phyloP scores from a whole-genome alignment of 1,140 invertebrate genomes.

The Metaphire vulgaris region DNA sequence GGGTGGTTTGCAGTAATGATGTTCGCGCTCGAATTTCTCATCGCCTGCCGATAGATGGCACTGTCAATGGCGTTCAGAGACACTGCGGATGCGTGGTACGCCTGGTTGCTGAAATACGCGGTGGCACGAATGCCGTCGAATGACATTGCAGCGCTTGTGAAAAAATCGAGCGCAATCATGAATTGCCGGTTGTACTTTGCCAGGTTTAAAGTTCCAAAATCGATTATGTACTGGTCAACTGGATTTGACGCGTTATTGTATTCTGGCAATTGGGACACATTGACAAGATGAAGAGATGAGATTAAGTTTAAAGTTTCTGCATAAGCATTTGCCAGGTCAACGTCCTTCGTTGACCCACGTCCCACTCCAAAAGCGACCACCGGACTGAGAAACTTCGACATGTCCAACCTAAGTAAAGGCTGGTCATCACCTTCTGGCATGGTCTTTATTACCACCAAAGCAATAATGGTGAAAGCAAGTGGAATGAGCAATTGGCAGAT shows the following conservation, averaged over 20 bases:
- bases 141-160: neutral
- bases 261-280: neutral
- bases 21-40: neutral
- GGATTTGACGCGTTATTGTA: neutral
- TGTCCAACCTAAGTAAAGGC: neutral
- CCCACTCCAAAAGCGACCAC: neutral
- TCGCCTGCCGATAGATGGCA: constrained; percentile 7
- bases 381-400: neutral
- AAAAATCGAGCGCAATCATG: neutral
- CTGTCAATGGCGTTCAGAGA: constrained; percentile 59
- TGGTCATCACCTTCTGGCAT: neutral
- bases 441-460: neutral
- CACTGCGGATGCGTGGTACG: constrained; percentile 64
- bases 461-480: constrained; percentile 11
- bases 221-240: neutral
- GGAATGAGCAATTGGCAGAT: constrained; percentile 14
- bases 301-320: neutral
- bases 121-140: neutral
- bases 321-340: neutral
- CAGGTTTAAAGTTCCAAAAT: neutral
- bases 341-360: neutral
- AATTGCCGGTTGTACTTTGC: neutral
- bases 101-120: constrained; percentile 54
- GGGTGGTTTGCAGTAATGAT: constrained; percentile 19
- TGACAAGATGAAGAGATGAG: neutral